Evolutionary conservation across 2,888 invertebrate genomes (phyloP).

Genomic region (Drosophila conformis): DNA sequence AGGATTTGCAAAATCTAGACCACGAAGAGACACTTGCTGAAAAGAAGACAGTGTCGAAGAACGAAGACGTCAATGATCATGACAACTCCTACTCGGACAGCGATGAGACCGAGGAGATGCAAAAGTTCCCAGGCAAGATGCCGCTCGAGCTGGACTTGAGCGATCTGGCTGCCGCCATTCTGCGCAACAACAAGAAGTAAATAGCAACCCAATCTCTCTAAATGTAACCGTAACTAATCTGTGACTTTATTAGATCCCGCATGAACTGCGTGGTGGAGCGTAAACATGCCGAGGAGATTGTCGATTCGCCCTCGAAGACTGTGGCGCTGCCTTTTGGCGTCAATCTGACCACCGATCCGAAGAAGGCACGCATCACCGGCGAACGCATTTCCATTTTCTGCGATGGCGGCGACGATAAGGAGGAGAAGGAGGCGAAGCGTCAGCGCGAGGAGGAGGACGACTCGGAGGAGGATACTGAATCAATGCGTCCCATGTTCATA

Average conservation of each 20-base stretch:
- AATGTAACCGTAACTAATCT: neutral
- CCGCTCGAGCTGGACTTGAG: conserved; percentile 93
- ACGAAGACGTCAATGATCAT: conserved; percentile 80
- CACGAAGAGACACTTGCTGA: conserved; percentile 68
- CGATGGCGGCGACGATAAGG: conserved; percentile 88
- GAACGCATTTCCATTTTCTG: conserved; percentile 95
- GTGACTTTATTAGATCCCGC: conserved; percentile 87
- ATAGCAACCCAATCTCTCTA: neutral
- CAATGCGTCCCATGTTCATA: conserved; percentile 84
- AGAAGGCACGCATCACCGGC: conserved; percentile 90
- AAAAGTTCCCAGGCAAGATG: conserved; percentile 88
- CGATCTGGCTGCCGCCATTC: conserved; percentile 91
- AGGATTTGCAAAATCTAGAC: conserved; percentile 81
- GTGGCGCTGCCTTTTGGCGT: conserved; percentile 88
- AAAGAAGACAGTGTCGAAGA: conserved; percentile 74
- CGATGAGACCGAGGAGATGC: conserved; percentile 88
- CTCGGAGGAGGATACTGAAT: conserved; percentile 82
- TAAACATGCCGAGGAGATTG: conserved; percentile 92
- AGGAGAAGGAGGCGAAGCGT: conserved; percentile 70
- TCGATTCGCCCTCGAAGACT: conserved; percentile 90
- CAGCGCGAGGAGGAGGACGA: conserved; percentile 81
- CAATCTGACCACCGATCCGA: conserved; percentile 90
- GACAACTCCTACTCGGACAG: conserved; percentile 84
- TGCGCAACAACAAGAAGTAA: conserved; percentile 89
- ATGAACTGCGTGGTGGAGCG: conserved; percentile 97